These are phyloP conservation scores for Drosophila meridionalis DNA, from an alignment of 2,888 invertebrate species.

Conservation along the genomic window DNA sequence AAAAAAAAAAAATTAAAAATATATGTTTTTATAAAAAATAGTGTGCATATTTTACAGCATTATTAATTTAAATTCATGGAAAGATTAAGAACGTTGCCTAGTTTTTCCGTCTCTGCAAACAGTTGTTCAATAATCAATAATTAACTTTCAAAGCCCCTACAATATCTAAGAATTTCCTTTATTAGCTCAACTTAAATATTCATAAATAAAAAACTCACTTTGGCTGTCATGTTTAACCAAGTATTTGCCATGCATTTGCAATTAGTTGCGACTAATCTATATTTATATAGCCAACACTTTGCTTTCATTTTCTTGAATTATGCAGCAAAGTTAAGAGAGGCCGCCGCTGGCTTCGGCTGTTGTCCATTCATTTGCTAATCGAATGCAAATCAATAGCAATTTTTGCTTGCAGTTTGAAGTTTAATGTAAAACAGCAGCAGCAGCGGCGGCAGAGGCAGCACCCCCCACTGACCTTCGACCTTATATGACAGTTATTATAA, in stretches of 20 bases:
- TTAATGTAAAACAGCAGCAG: not conserved
- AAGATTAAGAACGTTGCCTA: not conserved
- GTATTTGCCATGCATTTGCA: not conserved
- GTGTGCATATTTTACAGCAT: too few relatives aligned
- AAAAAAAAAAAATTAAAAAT: too few relatives aligned
- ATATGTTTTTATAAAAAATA: too few relatives aligned
- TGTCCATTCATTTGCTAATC: conserved; percentile 10
- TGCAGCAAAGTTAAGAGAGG: not conserved
- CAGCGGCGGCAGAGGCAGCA: not conserved
- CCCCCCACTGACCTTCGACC: conserved; percentile 34
- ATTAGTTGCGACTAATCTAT: not conserved
- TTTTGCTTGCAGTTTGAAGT: not conserved
- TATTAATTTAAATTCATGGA: not conserved
- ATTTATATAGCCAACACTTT: not conserved
- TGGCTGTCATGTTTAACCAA: not conserved
- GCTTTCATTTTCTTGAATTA: conserved; percentile 1
- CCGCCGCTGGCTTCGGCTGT: not conserved
- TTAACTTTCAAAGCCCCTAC: not conserved
- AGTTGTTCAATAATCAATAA: too few relatives aligned
- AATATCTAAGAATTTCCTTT: not conserved
- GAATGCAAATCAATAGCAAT: conserved; percentile 13
- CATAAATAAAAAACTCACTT: not conserved
- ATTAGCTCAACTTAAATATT: not conserved
- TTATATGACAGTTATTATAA: conserved; percentile 38
- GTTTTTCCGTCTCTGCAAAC: too few relatives aligned